Evolutionary conservation across 1,140 invertebrate species (phyloP).

Genomic region (Diachasma alloeum): DNA sequence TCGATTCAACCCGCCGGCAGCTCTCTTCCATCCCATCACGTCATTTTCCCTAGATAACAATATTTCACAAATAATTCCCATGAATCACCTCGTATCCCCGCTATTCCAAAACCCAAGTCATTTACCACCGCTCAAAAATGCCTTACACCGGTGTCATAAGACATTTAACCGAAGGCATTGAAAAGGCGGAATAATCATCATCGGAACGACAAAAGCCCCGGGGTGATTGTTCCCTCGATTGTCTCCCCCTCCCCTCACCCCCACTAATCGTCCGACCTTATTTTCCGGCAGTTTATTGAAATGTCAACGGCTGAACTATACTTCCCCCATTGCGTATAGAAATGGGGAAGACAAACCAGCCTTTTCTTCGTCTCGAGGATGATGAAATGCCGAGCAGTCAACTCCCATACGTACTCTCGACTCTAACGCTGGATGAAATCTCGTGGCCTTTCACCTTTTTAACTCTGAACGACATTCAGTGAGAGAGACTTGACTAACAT

Average conservation of each 20-base stretch:
- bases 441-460: conserved; percentile 16
- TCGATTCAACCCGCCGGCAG: too few species aligned
- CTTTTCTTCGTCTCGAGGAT: conserved; percentile 25
- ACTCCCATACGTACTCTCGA: neutral
- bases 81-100: neutral
- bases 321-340: conserved; percentile 6
- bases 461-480: neutral
- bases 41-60: neutral
- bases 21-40: too few species aligned
- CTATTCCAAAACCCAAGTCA: neutral
- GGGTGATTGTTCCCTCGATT: neutral
- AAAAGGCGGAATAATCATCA: conserved; percentile 15
- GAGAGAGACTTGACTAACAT: neutral
- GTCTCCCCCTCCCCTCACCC: neutral
- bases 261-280: conserved; percentile 29
- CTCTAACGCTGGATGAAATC: neutral
- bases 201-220: neutral
- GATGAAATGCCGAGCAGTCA: conserved; percentile 49
- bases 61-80: neutral
- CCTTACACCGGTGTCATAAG: conserved; percentile 7
- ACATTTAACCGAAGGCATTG: conserved; percentile 14
- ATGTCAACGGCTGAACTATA: conserved; percentile 47
- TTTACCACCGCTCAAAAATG: neutral
- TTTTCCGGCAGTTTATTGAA: conserved; percentile 45
- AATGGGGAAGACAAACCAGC: neutral